Percentiles rank a stretch among this genome's conserved stretches.
phyloP scores from a whole-genome alignment of 2,797 vertebrate species.

The Glyptemys insculpta region DNA sequence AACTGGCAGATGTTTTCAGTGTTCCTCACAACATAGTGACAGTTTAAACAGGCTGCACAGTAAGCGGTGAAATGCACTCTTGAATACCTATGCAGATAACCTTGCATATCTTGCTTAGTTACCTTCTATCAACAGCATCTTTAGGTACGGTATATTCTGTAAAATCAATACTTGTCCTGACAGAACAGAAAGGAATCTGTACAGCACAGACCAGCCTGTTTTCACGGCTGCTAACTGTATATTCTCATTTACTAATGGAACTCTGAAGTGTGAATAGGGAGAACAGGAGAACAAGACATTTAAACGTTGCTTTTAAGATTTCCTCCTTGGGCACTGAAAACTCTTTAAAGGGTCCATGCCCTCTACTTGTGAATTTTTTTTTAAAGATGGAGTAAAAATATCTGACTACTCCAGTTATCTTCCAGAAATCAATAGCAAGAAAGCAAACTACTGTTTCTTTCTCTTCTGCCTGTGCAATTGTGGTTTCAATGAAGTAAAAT shows the following conservation, averaged over 20 bases:
- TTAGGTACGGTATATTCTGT: not conserved
- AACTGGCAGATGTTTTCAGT: conserved; percentile 54
- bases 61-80: accelerated
- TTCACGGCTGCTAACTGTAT: not conserved
- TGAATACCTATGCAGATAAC: not conserved
- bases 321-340: not conserved
- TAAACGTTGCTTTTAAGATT: not conserved
- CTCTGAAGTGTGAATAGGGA: accelerated
- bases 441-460: conserved; percentile 29
- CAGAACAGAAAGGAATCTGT: not conserved
- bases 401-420: conserved; percentile 34
- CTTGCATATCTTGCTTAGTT: not conserved
- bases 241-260: not conserved
- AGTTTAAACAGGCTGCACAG: not conserved
- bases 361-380: not conserved
- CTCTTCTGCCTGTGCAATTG: conserved; percentile 30
- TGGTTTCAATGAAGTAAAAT: conserved; percentile 35
- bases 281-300: not conserved
- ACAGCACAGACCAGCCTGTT: not conserved
- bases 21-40: conserved; percentile 24
- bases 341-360: not conserved
- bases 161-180: not conserved
- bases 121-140: accelerated
- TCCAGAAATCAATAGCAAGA: conserved; percentile 58
- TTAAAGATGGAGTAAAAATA: conserved; percentile 48